Percentiles rank a stretch among this genome's conserved stretches.
These are phyloP conservation scores for Atethmia centrago DNA, from an alignment of 2,888 invertebrate genomes.

Conservation along the genomic window DNA sequence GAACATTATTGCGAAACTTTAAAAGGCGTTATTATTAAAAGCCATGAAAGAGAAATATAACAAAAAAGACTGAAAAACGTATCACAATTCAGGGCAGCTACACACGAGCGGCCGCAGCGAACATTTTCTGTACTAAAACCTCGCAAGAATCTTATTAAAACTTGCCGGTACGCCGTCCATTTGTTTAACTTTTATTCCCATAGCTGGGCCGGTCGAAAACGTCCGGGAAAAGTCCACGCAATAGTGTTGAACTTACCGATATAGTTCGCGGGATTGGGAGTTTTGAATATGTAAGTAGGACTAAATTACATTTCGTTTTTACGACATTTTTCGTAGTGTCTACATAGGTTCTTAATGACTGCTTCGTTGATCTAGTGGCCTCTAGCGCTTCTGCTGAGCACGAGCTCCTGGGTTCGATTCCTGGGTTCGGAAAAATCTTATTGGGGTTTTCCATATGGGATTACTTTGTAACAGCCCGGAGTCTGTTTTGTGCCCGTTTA, in stretches of 20 bases:
- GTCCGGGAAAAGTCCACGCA: constrained; percentile 56
- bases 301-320: constrained; percentile 23
- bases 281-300: constrained; percentile 29
- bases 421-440: background rate
- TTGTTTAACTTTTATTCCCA: constrained; percentile 76
- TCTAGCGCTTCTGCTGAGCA: background rate
- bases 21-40: constrained; percentile 68
- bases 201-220: constrained; percentile 62
- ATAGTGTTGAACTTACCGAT: constrained; percentile 62
- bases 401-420: too few species aligned
- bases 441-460: background rate
- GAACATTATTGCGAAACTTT: constrained; percentile 67
- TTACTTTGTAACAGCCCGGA: background rate
- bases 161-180: constrained; percentile 71
- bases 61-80: constrained; percentile 60
- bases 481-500: background rate
- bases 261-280: constrained; percentile 49
- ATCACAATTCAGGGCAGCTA: constrained; percentile 65
- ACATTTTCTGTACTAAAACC: constrained; percentile 69
- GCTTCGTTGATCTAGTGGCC: background rate
- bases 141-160: constrained; percentile 77
- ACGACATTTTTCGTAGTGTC: background rate
- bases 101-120: constrained; percentile 65
- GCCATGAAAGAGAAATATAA: constrained; percentile 64
- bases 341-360: background rate